A percentile compares a stretch with the other conserved stretches of the same genome.
These are phyloP conservation scores for Melanostoma mellinum DNA, from an alignment of 2,888 invertebrate genomes.

Conservation along the genomic window DNA sequence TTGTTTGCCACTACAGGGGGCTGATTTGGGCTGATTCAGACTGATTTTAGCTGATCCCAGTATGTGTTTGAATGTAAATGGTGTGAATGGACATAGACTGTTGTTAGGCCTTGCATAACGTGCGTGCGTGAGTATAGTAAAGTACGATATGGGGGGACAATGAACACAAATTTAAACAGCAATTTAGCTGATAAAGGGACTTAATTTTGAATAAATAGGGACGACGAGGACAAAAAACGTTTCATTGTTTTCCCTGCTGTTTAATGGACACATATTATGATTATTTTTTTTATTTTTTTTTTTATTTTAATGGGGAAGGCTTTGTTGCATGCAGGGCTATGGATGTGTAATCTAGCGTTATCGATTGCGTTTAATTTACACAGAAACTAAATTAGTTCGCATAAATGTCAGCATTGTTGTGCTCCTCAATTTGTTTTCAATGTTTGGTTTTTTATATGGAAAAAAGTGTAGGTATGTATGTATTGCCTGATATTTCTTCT, in stretches of 20 bases:
- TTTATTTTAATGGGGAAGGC: neutral
- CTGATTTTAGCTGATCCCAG: constrained; percentile 31
- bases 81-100: neutral
- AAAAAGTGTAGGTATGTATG: too few relatives aligned
- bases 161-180: constrained; percentile 57
- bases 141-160: neutral
- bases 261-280: constrained; percentile 14
- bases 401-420: too few relatives aligned
- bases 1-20: constrained; percentile 57
- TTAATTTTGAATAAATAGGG: constrained; percentile 28
- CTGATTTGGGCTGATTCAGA: constrained; percentile 59
- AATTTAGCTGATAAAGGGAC: constrained; percentile 57
- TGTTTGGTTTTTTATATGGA: too few relatives aligned
- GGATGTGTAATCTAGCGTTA: too few relatives aligned
- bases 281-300: constrained; percentile 11
- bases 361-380: too few relatives aligned
- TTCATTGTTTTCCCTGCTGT: constrained; percentile 2
- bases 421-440: too few relatives aligned
- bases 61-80: neutral
- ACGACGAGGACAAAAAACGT: neutral
- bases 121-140: neutral
- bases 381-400: too few relatives aligned
- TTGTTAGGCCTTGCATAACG: constrained; percentile 15
- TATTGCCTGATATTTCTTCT: too few relatives aligned
- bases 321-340: neutral